A percentile compares a stretch with the other conserved stretches of the same genome.
Evolutionary conservation across 2,797 vertebrate genomes (phyloP).

Genomic region (Miopithecus talapoin): DNA sequence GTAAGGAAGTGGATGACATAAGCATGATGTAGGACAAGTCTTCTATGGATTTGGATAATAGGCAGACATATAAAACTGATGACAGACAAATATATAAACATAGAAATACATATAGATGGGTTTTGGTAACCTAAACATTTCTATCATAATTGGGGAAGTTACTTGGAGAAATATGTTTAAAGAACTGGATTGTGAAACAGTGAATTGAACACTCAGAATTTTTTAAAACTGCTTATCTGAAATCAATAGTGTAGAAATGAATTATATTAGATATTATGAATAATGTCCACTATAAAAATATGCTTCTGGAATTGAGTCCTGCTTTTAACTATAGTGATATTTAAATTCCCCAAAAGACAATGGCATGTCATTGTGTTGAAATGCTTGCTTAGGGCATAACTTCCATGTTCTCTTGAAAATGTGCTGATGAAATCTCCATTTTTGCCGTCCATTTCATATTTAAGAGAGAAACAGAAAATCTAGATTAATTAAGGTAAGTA

Average conservation of each 20-base stretch:
- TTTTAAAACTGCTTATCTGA: constrained; percentile 66
- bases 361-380: neutral
- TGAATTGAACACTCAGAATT: constrained; percentile 66
- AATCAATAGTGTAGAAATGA: neutral
- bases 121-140: neutral
- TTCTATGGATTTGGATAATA: neutral
- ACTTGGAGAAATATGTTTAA: neutral
- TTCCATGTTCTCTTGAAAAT: constrained; percentile 22
- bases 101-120: neutral
- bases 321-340: neutral
- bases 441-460: neutral
- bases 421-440: neutral
- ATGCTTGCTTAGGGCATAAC: neutral
- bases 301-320: neutral
- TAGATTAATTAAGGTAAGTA: constrained; percentile 39
- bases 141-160: neutral
- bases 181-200: constrained; percentile 3
- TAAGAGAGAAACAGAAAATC: neutral
- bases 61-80: neutral
- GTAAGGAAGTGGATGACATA: neutral
- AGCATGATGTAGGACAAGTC: neutral
- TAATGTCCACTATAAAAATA: neutral
- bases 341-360: neutral
- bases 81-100: neutral
- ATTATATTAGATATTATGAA: neutral